These are phyloP conservation scores for Brachyalestes nurse DNA, from an alignment of 2,797 vertebrate species.

Conservation along the genomic window DNA sequence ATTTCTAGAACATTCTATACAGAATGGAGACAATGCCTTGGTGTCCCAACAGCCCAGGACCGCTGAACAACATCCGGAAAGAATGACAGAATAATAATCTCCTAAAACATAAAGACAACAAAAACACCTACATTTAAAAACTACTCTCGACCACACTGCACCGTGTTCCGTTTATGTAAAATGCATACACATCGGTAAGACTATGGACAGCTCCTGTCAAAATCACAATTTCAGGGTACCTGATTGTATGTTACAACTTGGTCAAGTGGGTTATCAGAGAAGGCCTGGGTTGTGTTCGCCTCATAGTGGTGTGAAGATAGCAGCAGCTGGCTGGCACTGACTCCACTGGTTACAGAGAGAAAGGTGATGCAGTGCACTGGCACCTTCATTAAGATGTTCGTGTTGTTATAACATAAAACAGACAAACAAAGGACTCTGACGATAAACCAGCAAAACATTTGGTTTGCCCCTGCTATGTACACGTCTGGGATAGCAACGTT, in stretches of 20 bases:
- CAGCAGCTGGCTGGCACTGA: background rate
- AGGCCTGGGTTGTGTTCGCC: background rate
- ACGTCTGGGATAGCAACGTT: background rate
- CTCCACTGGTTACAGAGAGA: background rate
- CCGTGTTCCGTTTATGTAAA: background rate
- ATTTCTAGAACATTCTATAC: conserved; percentile 1
- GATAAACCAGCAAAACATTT: background rate
- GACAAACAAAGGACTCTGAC: background rate
- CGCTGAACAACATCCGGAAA: background rate
- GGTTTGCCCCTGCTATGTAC: background rate
- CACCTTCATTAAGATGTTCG: background rate
- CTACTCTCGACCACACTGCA: background rate
- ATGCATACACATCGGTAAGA: background rate
- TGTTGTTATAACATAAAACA: background rate
- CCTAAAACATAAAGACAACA: background rate
- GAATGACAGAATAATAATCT: background rate
- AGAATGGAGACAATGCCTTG: background rate
- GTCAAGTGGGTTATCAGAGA: background rate
- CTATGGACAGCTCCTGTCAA: background rate
- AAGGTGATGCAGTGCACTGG: background rate
- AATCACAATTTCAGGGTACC: background rate
- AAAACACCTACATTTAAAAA: background rate
- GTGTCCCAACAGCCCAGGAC: background rate
- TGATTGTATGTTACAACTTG: background rate
- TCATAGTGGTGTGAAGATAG: background rate